phyloP scores from a whole-genome alignment of 1,140 invertebrate species.

The Magallana gigas region DNA sequence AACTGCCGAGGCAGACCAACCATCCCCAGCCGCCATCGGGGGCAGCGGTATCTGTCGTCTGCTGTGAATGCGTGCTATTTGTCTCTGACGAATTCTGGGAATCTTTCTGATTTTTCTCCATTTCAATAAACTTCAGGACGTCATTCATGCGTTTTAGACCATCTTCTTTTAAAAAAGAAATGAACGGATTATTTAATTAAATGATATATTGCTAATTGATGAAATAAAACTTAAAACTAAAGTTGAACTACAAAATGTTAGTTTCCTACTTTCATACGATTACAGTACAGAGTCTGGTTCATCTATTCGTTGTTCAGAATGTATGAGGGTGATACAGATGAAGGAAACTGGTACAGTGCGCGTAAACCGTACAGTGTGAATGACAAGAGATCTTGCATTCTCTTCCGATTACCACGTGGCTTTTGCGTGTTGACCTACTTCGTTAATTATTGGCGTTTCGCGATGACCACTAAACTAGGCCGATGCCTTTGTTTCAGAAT shows the following conservation, averaged over 20 bases:
- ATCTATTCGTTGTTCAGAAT: no score
- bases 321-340: neutral
- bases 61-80: neutral
- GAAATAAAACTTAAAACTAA: no score
- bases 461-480: neutral
- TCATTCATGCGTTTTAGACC: neutral
- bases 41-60: slow-evolving; percentile 45
- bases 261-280: no score
- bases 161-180: neutral
- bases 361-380: neutral
- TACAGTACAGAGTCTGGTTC: no score
- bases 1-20: slow-evolving; percentile 93
- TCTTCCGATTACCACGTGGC: neutral
- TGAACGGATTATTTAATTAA: no score
- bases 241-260: no score
- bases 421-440: neutral
- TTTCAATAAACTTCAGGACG: slow-evolving; percentile 10
- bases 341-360: neutral
- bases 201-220: no score
- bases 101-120: neutral
- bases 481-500: neutral
- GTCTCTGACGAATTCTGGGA: slow-evolving; percentile 7
- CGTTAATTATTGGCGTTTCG: neutral
- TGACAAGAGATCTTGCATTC: neutral
- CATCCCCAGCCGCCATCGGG: slow-evolving; percentile 91